Evolutionary conservation across 2,888 invertebrate species (phyloP).

Genomic region (Nowickia ferox): DNA sequence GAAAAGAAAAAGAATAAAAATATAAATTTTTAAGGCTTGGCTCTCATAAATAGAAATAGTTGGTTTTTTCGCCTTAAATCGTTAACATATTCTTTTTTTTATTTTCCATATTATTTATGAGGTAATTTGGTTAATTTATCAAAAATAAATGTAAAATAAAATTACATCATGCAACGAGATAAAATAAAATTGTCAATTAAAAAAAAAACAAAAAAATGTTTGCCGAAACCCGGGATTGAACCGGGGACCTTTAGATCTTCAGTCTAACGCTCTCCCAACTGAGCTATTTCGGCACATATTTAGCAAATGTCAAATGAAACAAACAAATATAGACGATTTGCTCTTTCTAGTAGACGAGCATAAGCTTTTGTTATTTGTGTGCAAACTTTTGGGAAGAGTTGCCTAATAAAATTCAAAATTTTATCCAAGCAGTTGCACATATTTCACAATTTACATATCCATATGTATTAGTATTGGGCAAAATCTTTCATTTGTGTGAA

Average conservation of each 20-base stretch:
- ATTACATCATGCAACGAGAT: not conserved
- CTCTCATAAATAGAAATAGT: slow-evolving; percentile 42
- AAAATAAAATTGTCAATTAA: not conserved
- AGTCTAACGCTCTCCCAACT: slow-evolving; percentile 82
- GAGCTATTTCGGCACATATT: slow-evolving; percentile 81
- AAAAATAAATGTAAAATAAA: not conserved
- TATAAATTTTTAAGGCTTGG: slow-evolving; percentile 70
- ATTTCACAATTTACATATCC: no score
- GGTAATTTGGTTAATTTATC: slow-evolving; percentile 33
- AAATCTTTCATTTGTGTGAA: no score
- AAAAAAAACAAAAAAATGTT: slow-evolving; percentile 9
- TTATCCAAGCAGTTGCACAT: no score
- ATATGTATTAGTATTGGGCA: no score
- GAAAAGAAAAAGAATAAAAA: slow-evolving; percentile 26
- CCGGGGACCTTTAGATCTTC: slow-evolving; percentile 82
- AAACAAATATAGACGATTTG: no score
- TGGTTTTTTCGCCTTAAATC: slow-evolving; percentile 33
- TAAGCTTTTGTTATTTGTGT: no score
- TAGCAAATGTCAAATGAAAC: no score
- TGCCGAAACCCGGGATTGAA: slow-evolving; percentile 81
- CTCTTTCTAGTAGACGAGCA: no score
- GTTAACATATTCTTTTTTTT: slow-evolving; percentile 37
- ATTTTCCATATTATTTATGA: slow-evolving; percentile 51
- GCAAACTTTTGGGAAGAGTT: no score
- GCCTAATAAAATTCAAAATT: no score